These are phyloP conservation scores for Callospermophilus lateralis DNA, from an alignment of 2,113 vertebrate species.

Conservation along the genomic window DNA sequence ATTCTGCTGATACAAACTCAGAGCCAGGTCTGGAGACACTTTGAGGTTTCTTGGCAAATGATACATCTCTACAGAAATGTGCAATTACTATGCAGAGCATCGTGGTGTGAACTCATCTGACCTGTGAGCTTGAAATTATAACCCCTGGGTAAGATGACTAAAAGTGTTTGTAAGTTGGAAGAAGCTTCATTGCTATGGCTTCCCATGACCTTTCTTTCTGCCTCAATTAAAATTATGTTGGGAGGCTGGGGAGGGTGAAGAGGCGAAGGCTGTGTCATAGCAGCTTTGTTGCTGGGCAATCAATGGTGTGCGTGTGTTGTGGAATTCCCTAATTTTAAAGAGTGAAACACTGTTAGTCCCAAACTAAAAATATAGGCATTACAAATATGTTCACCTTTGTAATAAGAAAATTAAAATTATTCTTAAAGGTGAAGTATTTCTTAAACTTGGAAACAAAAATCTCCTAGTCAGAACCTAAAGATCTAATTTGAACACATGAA, in stretches of 20 bases:
- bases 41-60: not conserved
- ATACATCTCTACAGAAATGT: not conserved
- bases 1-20: not conserved
- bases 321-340: not conserved
- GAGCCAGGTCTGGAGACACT: not conserved
- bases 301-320: not conserved
- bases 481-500: not conserved
- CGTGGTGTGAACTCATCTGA: not conserved
- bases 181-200: not conserved
- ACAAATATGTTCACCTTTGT: not conserved
- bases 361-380: not conserved
- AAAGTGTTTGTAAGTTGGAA: not conserved
- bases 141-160: not conserved
- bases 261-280: not conserved
- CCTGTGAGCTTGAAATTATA: not conserved
- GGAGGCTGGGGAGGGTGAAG: not conserved
- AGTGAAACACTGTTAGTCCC: not conserved
- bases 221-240: not conserved
- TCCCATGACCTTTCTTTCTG: not conserved
- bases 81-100: not conserved
- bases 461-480: not conserved
- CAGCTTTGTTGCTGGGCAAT: not conserved
- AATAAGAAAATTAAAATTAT: not conserved
- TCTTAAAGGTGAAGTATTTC: not conserved
- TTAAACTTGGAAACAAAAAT: slow-evolving; percentile 22